Evolutionary conservation across 2,888 invertebrate genomes (phyloP).

Genomic region (Pyralis farinalis): DNA sequence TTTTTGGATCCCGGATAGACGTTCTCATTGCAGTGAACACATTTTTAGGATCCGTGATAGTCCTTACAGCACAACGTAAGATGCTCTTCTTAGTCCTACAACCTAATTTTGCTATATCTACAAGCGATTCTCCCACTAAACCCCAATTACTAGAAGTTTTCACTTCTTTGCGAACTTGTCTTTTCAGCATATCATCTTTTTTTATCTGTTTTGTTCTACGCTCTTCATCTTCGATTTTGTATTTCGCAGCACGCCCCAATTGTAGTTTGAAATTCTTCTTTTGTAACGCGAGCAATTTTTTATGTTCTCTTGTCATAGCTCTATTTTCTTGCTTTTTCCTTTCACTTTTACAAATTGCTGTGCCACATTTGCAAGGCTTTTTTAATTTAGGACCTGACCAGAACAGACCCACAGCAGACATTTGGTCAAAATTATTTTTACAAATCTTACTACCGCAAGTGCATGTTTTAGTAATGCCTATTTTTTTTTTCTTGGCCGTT

Average conservation of each 20-base stretch:
- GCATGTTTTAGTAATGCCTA: neutral
- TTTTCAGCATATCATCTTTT: no score
- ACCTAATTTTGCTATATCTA: constrained; percentile 25
- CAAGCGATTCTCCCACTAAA: constrained; percentile 26
- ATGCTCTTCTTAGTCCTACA: constrained; percentile 13
- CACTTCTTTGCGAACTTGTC: neutral
- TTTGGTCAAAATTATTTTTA: neutral
- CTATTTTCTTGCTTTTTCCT: constrained; percentile 11
- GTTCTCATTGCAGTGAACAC: constrained; percentile 18
- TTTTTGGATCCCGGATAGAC: constrained; percentile 20
- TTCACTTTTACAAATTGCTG: neutral
- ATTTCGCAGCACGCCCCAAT: no score
- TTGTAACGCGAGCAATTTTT: no score
- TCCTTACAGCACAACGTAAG: constrained; percentile 19
- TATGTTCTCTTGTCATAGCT: no score
- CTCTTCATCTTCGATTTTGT: no score
- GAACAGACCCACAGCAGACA: no score
- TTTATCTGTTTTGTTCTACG: no score
- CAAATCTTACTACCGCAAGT: neutral
- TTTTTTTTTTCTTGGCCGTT: constrained; percentile 10
- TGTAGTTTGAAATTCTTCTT: no score
- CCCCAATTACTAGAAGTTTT: constrained; percentile 14
- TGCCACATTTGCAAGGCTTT: neutral
- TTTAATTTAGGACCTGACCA: neutral
- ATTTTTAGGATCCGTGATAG: constrained; percentile 24